A percentile compares a stretch with the other conserved stretches of the same genome.
These are phyloP conservation scores for Argyrosomus regius DNA, from an alignment of 2,797 vertebrate species.

Conservation along the genomic window DNA sequence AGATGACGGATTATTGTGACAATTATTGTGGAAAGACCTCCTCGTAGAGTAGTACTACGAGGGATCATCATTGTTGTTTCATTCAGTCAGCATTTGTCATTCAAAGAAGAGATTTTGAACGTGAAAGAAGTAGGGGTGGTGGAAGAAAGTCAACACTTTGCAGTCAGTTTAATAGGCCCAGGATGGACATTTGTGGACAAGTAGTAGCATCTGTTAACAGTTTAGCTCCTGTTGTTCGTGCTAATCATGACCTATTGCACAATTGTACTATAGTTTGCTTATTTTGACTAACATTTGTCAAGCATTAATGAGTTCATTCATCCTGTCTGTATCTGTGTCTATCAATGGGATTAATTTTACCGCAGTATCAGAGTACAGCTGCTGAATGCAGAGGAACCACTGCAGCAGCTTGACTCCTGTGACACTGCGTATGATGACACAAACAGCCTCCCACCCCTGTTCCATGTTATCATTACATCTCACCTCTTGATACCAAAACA, in stretches of 20 bases:
- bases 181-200: neutral
- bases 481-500: conserved; percentile 6
- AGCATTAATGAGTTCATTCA: conserved; percentile 16
- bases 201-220: neutral
- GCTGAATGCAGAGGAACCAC: conserved; percentile 23
- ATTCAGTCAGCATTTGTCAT: conserved; percentile 7
- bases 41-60: neutral
- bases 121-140: neutral
- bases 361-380: conserved; percentile 13
- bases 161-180: conserved; percentile 3
- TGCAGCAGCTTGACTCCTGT: conserved; percentile 25
- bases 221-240: conserved; percentile 27
- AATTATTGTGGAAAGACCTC: conserved; percentile 15
- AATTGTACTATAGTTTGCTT: neutral
- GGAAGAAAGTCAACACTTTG: neutral
- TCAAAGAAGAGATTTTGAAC: neutral
- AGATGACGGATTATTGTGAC: conserved; percentile 22
- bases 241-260: neutral
- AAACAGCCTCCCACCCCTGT: neutral
- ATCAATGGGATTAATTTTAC: conserved; percentile 12
- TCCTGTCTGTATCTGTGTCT: conserved; percentile 23
- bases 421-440: conserved; percentile 13
- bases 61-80: neutral
- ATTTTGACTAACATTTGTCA: conserved; percentile 7
- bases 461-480: conserved; percentile 24